Conservation (phyloP, 2,797 vertebrate species). For the Chaetophractus vellerosus region DNA sequence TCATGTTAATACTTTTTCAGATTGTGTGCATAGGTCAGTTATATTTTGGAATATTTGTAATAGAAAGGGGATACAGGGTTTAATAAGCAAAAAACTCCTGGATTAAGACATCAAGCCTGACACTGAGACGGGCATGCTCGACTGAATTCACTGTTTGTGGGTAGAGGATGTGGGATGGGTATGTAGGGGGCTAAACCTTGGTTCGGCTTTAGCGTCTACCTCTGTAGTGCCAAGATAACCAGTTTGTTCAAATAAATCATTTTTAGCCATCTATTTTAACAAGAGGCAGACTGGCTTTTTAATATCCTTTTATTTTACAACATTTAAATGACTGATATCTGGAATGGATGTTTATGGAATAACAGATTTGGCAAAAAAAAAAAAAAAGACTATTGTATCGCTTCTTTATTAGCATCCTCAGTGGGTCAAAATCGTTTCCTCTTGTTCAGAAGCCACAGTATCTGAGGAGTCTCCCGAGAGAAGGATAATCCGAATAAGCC, state of each 20-base stretch:
- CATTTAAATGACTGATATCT: conserved; percentile 20
- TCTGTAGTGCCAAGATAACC: neutral
- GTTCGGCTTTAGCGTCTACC: neutral
- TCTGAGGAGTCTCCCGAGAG: neutral
- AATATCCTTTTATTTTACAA: neutral
- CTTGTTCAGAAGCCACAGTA: neutral
- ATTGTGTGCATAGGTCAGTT: neutral
- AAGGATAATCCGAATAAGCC: conserved; percentile 33
- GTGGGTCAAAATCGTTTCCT: conserved; percentile 28
- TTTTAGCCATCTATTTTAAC: conserved; percentile 52
- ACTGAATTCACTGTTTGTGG: neutral
- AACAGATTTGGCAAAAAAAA: neutral
- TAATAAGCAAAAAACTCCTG: neutral
- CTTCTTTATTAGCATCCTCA: conserved; percentile 41
- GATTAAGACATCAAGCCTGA: neutral
- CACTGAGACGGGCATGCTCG: neutral
- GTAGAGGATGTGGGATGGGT: no score
- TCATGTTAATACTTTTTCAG: conserved; percentile 1
- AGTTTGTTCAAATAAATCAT: neutral
- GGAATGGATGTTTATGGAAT: neutral
- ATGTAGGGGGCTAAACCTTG: neutral
- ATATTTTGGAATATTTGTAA: neutral
- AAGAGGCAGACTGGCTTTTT: conserved; percentile 1
- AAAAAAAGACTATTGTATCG: neutral
- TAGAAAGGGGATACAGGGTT: neutral